Base-by-base conservation (phyloP, 2,797 vertebrate species). In the Danio kyathit region DNA sequence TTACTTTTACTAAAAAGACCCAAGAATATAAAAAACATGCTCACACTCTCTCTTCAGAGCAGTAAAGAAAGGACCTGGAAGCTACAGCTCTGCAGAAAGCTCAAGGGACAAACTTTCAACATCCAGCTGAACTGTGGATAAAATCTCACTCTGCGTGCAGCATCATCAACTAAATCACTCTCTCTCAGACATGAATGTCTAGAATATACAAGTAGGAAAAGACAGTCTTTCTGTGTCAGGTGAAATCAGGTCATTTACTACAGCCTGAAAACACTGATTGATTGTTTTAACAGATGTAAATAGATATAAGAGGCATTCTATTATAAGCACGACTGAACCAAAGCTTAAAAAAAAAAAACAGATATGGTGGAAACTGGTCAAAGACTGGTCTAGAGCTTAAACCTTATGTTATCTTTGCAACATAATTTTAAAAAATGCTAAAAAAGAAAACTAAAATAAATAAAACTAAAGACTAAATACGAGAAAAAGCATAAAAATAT, bases 1-100 rank as follows among this genome's bases (percentile, higher is more conserved):
- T 48, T 60, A 74, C 57, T 54, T 78, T 84, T 64, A 79, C 77
- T 59, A 44, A 67, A 51, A 57, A 76, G 75, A 72, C 76, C 48
- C 51, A 69, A 29, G 59, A 76, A 63, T 81, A 76, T 76, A 16
- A 51, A 41, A 80, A 46, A 64, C 60, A 52, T 0, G 3, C 79
- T 57, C 60, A 19, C 38, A 29, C 10, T 21, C 49, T 75, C 54
- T 49, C 52, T 49, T 59, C 12, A 66, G 12, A 64, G 19, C 41
- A 41, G 16, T 46, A n/a, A n/a, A 60, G 52, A 59, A 57, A 60
- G 63, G 41, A 40, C 63, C 63, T 46, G 13, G 63, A 81, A 67
- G n/a, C 16, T 40, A 65, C 14, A 56, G 48, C 79, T 49, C 43
- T 19, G 12, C 29, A 41, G 19, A 74, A 41, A 60, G 21, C 61